Evolutionary conservation across 2,888 invertebrate species (phyloP).

Genomic region (Liopterus haemorrhoidalis): DNA sequence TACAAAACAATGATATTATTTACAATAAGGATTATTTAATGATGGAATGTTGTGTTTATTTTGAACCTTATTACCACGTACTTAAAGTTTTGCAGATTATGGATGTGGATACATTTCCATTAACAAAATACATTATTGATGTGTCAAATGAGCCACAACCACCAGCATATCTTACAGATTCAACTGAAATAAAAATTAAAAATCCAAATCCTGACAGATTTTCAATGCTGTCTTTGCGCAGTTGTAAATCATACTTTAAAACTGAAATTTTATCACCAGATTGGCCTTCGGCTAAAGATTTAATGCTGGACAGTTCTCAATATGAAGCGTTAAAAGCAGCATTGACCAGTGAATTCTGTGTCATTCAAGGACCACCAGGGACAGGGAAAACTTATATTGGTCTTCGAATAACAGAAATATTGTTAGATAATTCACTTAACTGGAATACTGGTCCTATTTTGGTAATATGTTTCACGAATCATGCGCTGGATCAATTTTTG

Average conservation of each 20-base stretch:
- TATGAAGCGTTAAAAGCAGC: conserved; percentile 60
- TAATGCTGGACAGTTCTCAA: conserved; percentile 63
- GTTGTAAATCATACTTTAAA: no score
- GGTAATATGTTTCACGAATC: conserved; percentile 78
- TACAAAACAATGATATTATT: conserved; percentile 42
- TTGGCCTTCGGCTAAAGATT: conserved; percentile 48
- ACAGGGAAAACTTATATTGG: conserved; percentile 82
- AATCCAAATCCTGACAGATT: neutral
- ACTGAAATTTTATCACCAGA: conserved; percentile 3
- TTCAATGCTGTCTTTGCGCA: no score
- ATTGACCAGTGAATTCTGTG: conserved; percentile 63
- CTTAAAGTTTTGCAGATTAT: conserved; percentile 61
- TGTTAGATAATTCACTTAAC: conserved; percentile 53
- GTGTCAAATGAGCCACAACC: conserved; percentile 40
- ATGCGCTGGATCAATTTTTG: conserved; percentile 80
- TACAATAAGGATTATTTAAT: conserved; percentile 50
- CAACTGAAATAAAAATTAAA: conserved; percentile 15
- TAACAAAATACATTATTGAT: conserved; percentile 62
- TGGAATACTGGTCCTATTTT: conserved; percentile 58
- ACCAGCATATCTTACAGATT: conserved; percentile 43
- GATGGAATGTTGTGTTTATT: conserved; percentile 73
- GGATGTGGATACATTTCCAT: conserved; percentile 54
- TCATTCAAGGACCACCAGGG: conserved; percentile 85
- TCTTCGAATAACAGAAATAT: conserved; percentile 62
- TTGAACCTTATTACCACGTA: conserved; percentile 75